Evolutionary conservation across 2,888 invertebrate species (phyloP).

Genomic region (Halictus ligatus): DNA sequence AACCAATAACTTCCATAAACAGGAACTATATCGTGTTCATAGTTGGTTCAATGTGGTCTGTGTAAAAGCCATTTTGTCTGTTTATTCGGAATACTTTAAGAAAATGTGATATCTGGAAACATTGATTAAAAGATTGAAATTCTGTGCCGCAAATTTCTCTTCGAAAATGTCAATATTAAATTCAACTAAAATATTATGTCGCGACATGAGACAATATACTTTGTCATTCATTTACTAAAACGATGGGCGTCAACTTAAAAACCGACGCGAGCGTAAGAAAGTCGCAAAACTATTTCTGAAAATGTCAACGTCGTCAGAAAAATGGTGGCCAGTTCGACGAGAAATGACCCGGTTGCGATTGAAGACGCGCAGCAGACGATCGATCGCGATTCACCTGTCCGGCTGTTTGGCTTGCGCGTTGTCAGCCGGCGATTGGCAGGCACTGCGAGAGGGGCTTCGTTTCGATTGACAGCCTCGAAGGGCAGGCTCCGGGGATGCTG

Average conservation of each 20-base stretch:
- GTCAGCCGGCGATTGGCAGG: background rate
- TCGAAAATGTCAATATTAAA: too few relatives aligned
- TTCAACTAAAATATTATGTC: background rate
- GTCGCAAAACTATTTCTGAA: background rate
- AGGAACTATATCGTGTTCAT: too few relatives aligned
- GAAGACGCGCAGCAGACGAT: background rate
- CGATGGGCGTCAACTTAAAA: too few relatives aligned
- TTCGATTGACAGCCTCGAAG: conserved; percentile 71
- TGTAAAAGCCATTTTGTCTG: too few relatives aligned
- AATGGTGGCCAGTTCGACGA: background rate
- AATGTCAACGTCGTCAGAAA: background rate
- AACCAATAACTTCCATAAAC: too few relatives aligned
- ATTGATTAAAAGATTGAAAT: too few relatives aligned
- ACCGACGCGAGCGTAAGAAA: too few relatives aligned
- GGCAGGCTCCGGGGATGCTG: conserved; percentile 57
- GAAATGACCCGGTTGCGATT: background rate
- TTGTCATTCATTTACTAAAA: background rate
- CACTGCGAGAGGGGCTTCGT: conserved; percentile 48
- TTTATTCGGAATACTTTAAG: too few relatives aligned
- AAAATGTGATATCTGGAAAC: too few relatives aligned
- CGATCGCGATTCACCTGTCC: conserved; percentile 30
- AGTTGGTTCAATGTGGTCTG: too few relatives aligned
- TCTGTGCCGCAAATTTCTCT: too few relatives aligned
- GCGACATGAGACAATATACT: too few relatives aligned
- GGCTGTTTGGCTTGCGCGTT: background rate